phyloP scores from a whole-genome alignment of 2,797 vertebrate species.

The Xenentodon cancila region DNA sequence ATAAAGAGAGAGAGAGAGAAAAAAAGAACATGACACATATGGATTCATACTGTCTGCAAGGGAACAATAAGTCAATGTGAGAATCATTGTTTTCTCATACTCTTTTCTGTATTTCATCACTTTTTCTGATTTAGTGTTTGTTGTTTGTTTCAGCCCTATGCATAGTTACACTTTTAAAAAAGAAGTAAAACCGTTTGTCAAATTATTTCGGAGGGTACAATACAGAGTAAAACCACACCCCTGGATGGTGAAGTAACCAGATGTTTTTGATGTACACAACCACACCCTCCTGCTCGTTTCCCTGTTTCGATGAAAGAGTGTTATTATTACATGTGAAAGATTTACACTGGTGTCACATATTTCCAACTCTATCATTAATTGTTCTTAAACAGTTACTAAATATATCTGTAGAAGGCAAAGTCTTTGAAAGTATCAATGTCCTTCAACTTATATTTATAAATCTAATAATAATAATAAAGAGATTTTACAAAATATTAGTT shows the following conservation, averaged over 20 bases:
- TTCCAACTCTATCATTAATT: constrained; percentile 67
- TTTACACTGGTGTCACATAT: constrained; percentile 53
- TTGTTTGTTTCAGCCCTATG: no score
- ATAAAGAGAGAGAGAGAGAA: no score
- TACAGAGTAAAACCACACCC: no score
- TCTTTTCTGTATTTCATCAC: no score
- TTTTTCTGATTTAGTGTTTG: no score
- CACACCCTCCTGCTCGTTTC: constrained; percentile 41
- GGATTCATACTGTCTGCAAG: no score
- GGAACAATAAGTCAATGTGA: no score
- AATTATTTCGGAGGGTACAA: no score
- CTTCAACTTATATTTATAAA: constrained; percentile 58
- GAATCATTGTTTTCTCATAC: no score
- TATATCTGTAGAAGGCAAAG: constrained; percentile 22
- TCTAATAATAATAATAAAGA: constrained; percentile 50
- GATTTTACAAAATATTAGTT: constrained; percentile 54
- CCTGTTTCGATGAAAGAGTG: constrained; percentile 65
- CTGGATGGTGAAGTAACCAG: constrained; percentile 33
- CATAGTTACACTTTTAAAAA: no score
- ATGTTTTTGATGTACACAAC: constrained; percentile 17
- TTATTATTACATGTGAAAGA: constrained; percentile 68
- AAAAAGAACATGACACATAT: no score
- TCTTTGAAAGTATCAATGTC: constrained; percentile 58
- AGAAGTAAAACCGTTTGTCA: no score
- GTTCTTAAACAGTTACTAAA: constrained; percentile 27